Base-by-base conservation (phyloP, 2,888 invertebrate species). In the Scaptomyza cyrtandrae region DNA sequence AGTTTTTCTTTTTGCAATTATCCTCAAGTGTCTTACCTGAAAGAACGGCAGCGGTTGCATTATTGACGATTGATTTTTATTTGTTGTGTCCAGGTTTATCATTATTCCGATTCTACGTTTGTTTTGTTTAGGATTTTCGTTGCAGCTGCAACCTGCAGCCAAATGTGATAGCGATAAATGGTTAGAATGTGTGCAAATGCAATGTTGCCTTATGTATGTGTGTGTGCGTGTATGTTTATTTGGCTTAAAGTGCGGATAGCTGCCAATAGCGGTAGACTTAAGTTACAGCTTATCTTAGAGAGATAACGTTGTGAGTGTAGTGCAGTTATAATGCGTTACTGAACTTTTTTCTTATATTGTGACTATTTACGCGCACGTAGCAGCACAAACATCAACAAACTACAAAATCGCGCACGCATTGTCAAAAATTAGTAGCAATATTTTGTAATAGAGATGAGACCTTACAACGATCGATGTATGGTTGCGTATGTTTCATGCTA, bases 31-130 rank as follows among this genome's bases (percentile, higher is more conserved):
- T 35, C 82, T 89, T 89, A 91, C 91, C 90, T 90, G 90, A 80
- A 80, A 84, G 72, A 86, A 88, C 64, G 80, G 75, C 68, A 88
- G 63, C 24, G 91, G 90, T 58, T 90, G 90, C 91, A 91, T 91
- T 65, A 91, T 90, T 44, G 91, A 82, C 31, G 91, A 72, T 68
- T 80, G 71, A 53, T 76, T 77, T 65, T 80, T 74, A 39, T 66
- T 78, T 29, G 62, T 56, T 13, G 61, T 57, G 48, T 80, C 76
- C 31, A 76, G 44, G 58, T 79, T 79, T 14, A 76, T 71, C 78
- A 78, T 78, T 37, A 53, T 77, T 27, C n/a, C 1, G 9, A 41
- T 27, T 27, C 50, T 24, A 29, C 7, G 24, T 24, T 24, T 27
- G 9, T 35, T 16, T 59, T 44, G 29, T 46, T n/a, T 31, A 41